Percentiles rank a stretch among this genome's conserved stretches.
Conservation (phyloP, 2,888 invertebrate genomes). For the Drosophila prostipennis region DNA sequence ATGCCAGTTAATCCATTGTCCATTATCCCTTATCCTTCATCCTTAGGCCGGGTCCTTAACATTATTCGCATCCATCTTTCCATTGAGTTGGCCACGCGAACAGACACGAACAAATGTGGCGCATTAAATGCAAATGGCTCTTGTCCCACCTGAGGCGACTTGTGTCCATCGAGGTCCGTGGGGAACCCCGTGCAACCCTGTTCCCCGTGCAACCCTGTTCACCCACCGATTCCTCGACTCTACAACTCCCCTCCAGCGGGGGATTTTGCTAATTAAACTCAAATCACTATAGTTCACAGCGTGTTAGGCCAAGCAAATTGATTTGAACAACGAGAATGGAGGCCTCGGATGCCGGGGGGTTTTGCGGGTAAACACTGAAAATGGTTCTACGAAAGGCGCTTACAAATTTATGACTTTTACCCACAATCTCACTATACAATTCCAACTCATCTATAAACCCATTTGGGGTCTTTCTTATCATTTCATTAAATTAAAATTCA, state of each 20-base stretch:
- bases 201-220: neutral
- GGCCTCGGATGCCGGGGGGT: neutral
- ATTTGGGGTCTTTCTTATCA: neutral
- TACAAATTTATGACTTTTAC: neutral
- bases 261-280: constrained; percentile 66
- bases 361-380: constrained; percentile 1
- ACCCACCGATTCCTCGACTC: neutral
- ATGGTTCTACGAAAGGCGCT: neutral
- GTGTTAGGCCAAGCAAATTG: constrained; percentile 61
- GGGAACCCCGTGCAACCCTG: neutral
- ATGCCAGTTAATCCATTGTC: too few relatives aligned
- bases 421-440: neutral
- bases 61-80: constrained; percentile 31
- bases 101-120: constrained; percentile 51
- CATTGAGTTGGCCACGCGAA: constrained; percentile 37
- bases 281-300: constrained; percentile 59
- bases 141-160: constrained; percentile 53
- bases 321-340: constrained; percentile 45
- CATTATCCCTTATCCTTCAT: constrained; percentile 1
- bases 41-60: constrained; percentile 12
- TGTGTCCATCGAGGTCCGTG: constrained; percentile 8
- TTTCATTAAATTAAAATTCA: too few relatives aligned
- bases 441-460: neutral
- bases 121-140: constrained; percentile 63
- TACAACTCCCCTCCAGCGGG: constrained; percentile 7